These are phyloP conservation scores for Aldrovandia affinis DNA, from an alignment of 2,797 vertebrate genomes.

Conservation along the genomic window DNA sequence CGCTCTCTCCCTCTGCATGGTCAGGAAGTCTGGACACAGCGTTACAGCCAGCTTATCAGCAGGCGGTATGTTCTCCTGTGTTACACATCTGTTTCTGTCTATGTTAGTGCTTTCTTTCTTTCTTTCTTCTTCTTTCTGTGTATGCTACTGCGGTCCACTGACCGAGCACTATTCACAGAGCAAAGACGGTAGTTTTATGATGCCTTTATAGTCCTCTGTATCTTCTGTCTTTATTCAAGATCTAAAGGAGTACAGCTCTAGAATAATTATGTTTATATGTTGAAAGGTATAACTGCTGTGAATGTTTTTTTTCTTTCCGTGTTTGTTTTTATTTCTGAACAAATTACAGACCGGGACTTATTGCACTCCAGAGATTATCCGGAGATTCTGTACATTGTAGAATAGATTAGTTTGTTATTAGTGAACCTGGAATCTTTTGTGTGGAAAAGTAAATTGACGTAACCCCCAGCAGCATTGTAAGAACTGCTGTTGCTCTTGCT, in stretches of 20 bases:
- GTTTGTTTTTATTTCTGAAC: not conserved
- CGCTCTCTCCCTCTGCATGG: not conserved
- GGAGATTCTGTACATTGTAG: not conserved
- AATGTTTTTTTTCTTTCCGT: not conserved
- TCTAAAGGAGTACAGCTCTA: not conserved
- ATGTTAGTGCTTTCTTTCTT: not conserved
- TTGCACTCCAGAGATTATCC: not conserved
- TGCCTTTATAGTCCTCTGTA: not conserved
- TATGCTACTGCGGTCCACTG: too few relatives aligned
- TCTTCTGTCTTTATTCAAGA: not conserved
- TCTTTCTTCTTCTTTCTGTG: too few relatives aligned
- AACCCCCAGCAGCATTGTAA: too few relatives aligned
- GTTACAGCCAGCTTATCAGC: not conserved
- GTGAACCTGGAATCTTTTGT: not conserved
- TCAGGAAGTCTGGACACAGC: not conserved
- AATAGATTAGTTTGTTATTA: not conserved
- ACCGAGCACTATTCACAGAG: not conserved
- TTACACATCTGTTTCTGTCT: constrained; percentile 1
- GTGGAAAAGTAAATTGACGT: not conserved
- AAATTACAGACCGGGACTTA: not conserved
- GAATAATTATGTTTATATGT: not conserved
- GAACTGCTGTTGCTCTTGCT: not conserved
- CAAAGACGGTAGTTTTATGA: not conserved
- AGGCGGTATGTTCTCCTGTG: constrained; percentile 23
- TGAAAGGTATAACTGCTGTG: not conserved